Percentiles rank a stretch among this genome's conserved stretches.
Conservation (phyloP, 30 jellyfish, hydroid and myxozoan genomes). For the Turritopsis dohrnii region DNA sequence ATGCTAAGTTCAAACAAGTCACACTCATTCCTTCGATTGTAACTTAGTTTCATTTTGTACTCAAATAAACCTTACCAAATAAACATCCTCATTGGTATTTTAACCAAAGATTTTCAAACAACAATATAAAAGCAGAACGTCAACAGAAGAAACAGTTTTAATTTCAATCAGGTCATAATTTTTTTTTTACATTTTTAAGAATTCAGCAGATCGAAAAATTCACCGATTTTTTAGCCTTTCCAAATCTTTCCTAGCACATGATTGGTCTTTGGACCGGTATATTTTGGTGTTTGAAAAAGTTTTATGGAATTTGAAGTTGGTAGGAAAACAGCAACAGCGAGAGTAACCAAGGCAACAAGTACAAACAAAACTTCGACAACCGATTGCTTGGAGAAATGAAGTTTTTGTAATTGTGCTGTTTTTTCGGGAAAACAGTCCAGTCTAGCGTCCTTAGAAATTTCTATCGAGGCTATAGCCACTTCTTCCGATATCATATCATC, state of each 20-base stretch:
- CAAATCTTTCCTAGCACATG: not conserved
- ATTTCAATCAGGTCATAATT: too few relatives aligned
- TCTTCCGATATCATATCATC: conserved; percentile 51
- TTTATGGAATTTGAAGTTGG: not conserved
- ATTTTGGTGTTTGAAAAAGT: not conserved
- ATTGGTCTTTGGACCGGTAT: too few relatives aligned
- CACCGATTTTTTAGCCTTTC: not conserved
- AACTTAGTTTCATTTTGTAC: too few relatives aligned
- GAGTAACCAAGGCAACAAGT: not conserved
- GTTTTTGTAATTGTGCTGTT: not conserved
- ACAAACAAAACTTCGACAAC: not conserved
- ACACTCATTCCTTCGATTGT: too few relatives aligned
- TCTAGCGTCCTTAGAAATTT: conserved; percentile 37
- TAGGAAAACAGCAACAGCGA: not conserved
- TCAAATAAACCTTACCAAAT: too few relatives aligned
- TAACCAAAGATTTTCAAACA: too few relatives aligned
- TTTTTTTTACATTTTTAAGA: too few relatives aligned
- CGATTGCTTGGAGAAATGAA: not conserved
- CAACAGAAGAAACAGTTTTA: too few relatives aligned
- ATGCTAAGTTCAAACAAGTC: too few relatives aligned
- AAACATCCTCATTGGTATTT: too few relatives aligned
- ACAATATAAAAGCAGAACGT: too few relatives aligned
- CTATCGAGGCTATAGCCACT: conserved; percentile 37
- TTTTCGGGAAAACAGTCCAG: not conserved
- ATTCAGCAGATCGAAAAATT: too few relatives aligned